A percentile compares a stretch with the other conserved stretches of the same genome.
Evolutionary conservation across 2,888 invertebrate species (phyloP).

Genomic region (Agrotis ipsilon): DNA sequence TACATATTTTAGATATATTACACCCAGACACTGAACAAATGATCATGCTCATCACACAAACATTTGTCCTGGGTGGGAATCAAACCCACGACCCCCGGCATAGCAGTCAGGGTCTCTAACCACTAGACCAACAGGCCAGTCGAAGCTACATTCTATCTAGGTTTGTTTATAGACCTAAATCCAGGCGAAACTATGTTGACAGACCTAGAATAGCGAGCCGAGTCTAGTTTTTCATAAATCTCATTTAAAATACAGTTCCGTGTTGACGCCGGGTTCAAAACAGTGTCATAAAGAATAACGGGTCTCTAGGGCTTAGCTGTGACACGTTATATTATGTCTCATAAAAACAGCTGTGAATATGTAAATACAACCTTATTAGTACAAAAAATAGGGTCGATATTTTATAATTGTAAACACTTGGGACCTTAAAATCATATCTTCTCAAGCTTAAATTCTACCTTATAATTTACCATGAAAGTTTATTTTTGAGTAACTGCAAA

Average conservation of each 20-base stretch:
- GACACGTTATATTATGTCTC: neutral
- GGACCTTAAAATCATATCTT: neutral
- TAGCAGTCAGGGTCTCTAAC: no score
- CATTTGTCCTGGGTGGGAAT: no score
- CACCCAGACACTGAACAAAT: no score
- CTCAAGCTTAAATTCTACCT: conserved; percentile 4
- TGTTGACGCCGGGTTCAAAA: conserved; percentile 35
- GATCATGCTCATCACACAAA: no score
- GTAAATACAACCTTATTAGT: conserved; percentile 11
- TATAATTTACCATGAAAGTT: neutral
- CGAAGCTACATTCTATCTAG: conserved; percentile 37
- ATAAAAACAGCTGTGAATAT: neutral
- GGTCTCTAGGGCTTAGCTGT: conserved; percentile 37
- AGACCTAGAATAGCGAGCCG: conserved; percentile 38
- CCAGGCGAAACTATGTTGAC: conserved; percentile 42
- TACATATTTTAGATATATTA: no score
- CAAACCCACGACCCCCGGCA: no score
- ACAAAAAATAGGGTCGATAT: neutral
- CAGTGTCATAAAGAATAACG: conserved; percentile 51
- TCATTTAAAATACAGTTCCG: conserved; percentile 59
- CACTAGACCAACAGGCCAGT: no score
- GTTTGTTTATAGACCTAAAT: conserved; percentile 55
- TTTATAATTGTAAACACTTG: neutral
- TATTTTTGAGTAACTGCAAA: conserved; percentile 23
- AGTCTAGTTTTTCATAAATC: conserved; percentile 53